Evolutionary conservation across 2,797 vertebrate genomes (phyloP).

Genomic region (Leontocebus nigricollis): DNA sequence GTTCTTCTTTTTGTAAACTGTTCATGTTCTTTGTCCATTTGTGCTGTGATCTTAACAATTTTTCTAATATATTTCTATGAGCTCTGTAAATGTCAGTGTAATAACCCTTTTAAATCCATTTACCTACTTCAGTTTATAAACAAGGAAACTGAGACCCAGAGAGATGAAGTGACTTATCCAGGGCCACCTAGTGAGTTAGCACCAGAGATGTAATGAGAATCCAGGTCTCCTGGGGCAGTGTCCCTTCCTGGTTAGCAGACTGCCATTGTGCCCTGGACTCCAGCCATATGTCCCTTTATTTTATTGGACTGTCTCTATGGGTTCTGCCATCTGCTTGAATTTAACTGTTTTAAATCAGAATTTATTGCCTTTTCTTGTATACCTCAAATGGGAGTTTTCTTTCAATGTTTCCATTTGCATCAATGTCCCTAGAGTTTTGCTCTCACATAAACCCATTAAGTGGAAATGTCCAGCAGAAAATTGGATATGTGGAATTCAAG

Average conservation of each 20-base stretch:
- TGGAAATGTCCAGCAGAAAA: not conserved
- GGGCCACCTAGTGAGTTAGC: not conserved
- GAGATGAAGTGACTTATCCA: slow-evolving; percentile 46
- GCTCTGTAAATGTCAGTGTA: not conserved
- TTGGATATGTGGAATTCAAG: not conserved
- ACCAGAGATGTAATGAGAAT: not conserved
- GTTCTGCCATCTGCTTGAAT: slow-evolving; percentile 50
- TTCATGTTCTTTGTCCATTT: slow-evolving; percentile 22
- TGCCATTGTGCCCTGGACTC: not conserved
- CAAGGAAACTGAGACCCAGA: not conserved
- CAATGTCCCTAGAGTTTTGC: not conserved
- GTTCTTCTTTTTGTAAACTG: not conserved
- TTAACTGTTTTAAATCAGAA: slow-evolving; percentile 38
- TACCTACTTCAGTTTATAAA: slow-evolving; percentile 21
- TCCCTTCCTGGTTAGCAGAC: not conserved
- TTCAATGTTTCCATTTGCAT: not conserved
- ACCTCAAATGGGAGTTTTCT: not conserved
- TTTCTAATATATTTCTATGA: slow-evolving; percentile 23
- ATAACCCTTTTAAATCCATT: slow-evolving; percentile 26
- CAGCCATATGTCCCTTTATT: slow-evolving; percentile 43
- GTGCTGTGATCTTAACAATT: not conserved
- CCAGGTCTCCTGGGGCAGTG: not conserved
- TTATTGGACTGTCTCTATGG: slow-evolving; percentile 28
- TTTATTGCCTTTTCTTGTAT: slow-evolving; percentile 21
- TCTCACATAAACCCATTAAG: slow-evolving; percentile 22